Percentiles rank a stretch among this genome's conserved stretches.
These are phyloP conservation scores for Gastracanthus pulcherrimus DNA, from an alignment of 2,888 invertebrate genomes.

Conservation along the genomic window DNA sequence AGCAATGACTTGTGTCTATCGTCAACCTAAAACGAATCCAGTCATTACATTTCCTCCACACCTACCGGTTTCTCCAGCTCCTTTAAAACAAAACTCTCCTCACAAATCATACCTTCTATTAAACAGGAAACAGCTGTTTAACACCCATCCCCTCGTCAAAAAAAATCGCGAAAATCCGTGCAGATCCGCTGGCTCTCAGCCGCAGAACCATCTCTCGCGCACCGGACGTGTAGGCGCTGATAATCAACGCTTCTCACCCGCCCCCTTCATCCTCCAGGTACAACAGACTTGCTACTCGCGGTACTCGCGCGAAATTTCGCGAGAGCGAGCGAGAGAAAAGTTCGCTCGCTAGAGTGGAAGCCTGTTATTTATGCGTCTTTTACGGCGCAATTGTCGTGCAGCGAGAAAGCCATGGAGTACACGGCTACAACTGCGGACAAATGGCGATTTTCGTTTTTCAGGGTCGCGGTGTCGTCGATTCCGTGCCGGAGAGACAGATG, in stretches of 20 bases:
- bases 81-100: no score
- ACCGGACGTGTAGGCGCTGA: neutral
- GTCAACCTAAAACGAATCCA: no score
- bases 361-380: conserved; percentile 19
- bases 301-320: neutral
- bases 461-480: neutral
- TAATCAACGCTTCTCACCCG: neutral
- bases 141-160: neutral
- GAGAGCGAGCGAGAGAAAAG: neutral
- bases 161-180: neutral
- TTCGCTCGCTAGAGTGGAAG: neutral
- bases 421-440: neutral
- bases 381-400: conserved; percentile 19
- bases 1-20: no score
- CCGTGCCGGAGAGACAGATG: no score
- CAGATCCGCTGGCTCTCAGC: neutral
- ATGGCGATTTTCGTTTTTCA: conserved; percentile 30
- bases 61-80: no score
- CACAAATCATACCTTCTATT: neutral
- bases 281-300: neutral
- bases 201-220: neutral
- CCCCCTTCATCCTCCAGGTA: no score
- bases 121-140: neutral
- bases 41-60: no score
- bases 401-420: conserved; percentile 10